phyloP scores from a whole-genome alignment of 1,140 invertebrate species.

The Tachypleus tridentatus region DNA sequence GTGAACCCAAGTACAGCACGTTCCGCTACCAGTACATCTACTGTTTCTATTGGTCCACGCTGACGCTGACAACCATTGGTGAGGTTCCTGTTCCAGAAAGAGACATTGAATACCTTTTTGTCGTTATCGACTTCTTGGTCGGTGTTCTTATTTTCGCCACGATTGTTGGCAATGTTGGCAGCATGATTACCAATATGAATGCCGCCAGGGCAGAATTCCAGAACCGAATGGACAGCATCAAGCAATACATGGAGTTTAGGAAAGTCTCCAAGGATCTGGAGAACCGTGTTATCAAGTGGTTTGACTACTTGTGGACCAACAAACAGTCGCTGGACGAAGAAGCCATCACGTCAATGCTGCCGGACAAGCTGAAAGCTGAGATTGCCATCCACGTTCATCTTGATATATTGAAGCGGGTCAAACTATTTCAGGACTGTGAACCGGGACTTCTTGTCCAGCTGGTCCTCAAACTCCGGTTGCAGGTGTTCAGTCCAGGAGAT shows the following conservation, averaged over 20 bases:
- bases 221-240: conserved; percentile 86
- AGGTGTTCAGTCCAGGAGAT: conserved; percentile 75
- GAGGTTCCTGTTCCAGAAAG: conserved; percentile 50
- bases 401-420: conserved; percentile 74
- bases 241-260: conserved; percentile 89
- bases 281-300: conserved; percentile 83
- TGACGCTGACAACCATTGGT: conserved; percentile 87
- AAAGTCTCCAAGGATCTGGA: conserved; percentile 72
- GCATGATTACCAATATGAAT: conserved; percentile 96
- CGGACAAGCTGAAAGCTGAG: conserved; percentile 88
- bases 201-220: conserved; percentile 84
- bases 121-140: conserved; percentile 73
- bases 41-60: conserved; percentile 91
- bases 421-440: conserved; percentile 88
- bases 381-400: conserved; percentile 91
- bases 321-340: conserved; percentile 80
- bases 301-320: conserved; percentile 93
- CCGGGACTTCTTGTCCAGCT: conserved; percentile 81
- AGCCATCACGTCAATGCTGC: conserved; percentile 51
- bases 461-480: conserved; percentile 74
- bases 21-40: conserved; percentile 63
- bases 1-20: conserved; percentile 36
- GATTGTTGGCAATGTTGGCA: conserved; percentile 82
- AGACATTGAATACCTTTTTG: conserved; percentile 73
- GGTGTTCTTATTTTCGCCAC: conserved; percentile 79